phyloP scores from a whole-genome alignment of 2,888 invertebrate genomes.

The Taphrorychus bicolor region DNA sequence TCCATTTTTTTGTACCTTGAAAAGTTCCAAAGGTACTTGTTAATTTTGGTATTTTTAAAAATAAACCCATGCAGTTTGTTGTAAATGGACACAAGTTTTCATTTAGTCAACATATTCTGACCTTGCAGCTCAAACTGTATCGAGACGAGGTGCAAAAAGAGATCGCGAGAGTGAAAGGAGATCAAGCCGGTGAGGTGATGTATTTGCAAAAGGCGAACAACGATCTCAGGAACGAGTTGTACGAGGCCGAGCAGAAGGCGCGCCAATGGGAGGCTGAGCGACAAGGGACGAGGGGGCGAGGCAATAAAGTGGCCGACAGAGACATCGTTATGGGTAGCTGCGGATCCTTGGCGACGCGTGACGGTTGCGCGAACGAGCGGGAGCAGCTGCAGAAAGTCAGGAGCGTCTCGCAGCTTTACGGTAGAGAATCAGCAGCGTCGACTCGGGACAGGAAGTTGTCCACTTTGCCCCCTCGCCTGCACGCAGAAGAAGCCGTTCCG shows the following conservation, averaged over 20 bases:
- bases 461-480: constrained; percentile 21
- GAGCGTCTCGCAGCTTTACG: constrained; percentile 34
- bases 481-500: constrained; percentile 49
- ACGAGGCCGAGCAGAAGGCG: constrained; percentile 45
- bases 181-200: constrained; percentile 62
- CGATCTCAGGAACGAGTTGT: constrained; percentile 46
- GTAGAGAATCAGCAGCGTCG: not conserved
- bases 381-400: constrained; percentile 34
- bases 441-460: constrained; percentile 14
- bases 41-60: no score
- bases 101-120: not conserved
- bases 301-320: constrained; percentile 39
- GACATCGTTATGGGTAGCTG: constrained; percentile 17
- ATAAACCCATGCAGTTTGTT: no score
- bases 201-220: constrained; percentile 44
- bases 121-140: constrained; percentile 53
- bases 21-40: no score
- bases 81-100: not conserved
- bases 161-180: constrained; percentile 63
- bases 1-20: no score
- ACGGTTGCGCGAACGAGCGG: not conserved
- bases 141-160: constrained; percentile 70
- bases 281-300: constrained; percentile 14
- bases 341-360: not conserved
- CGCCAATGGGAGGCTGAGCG: not conserved